These are phyloP conservation scores for Pituophis catenifer DNA, from an alignment of 2,113 vertebrate genomes.

Conservation along the genomic window DNA sequence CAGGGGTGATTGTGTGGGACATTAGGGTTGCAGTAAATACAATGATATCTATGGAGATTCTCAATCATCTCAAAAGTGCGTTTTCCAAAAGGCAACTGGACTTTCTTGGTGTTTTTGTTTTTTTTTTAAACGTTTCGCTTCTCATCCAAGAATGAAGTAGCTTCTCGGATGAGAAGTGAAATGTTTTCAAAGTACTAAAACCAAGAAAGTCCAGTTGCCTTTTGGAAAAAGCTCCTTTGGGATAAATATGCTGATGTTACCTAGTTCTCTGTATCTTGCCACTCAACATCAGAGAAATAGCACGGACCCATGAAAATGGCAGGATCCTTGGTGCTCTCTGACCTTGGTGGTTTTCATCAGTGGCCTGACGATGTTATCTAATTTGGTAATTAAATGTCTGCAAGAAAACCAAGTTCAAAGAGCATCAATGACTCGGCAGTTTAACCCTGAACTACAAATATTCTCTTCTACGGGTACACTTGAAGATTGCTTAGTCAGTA, in stretches of 20 bases:
- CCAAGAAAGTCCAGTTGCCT: neutral
- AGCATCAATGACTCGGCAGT: neutral
- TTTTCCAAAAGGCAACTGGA: neutral
- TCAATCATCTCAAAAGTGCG: neutral
- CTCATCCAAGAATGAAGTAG: neutral
- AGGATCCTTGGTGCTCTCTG: neutral
- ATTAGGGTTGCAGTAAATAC: neutral
- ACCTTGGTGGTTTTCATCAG: neutral
- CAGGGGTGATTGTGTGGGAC: neutral
- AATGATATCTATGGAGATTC: neutral
- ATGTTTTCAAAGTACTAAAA: neutral
- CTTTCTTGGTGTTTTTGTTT: neutral
- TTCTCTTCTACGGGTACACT: neutral
- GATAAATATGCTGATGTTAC: neutral
- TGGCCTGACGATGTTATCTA: neutral
- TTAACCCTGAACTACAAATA: neutral
- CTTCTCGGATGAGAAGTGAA: neutral
- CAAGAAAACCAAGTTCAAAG: neutral
- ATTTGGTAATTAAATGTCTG: neutral
- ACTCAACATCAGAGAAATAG: neutral
- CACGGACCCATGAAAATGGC: neutral
- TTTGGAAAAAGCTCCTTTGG: neutral
- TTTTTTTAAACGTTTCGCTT: neutral
- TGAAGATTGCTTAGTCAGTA: neutral
- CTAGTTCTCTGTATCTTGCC: neutral